Conservation (phyloP, 2,888 invertebrate species). For the Plagodis pulveraria region DNA sequence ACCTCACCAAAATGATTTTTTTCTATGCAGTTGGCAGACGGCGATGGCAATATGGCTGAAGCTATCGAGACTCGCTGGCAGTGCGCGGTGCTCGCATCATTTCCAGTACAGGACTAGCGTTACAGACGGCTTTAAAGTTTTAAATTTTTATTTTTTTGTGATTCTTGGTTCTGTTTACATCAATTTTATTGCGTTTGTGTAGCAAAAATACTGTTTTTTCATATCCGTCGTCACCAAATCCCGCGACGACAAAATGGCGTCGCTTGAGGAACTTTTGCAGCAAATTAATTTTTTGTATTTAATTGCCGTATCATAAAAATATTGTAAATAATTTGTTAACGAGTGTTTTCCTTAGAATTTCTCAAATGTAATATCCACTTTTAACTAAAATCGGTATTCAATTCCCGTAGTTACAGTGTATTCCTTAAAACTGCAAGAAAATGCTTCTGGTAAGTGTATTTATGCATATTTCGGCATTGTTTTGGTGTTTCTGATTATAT, state of each 20-base stretch:
- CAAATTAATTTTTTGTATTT: constrained; percentile 77
- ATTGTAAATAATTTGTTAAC: constrained; percentile 56
- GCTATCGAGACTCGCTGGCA: constrained; percentile 81
- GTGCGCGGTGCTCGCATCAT: constrained; percentile 79
- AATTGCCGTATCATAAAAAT: constrained; percentile 61
- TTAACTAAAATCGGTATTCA: constrained; percentile 56
- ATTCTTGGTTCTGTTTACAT: constrained; percentile 70
- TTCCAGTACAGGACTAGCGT: constrained; percentile 74
- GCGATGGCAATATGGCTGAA: constrained; percentile 80
- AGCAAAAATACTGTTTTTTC: constrained; percentile 70
- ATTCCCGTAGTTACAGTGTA: constrained; percentile 68
- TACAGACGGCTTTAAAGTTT: constrained; percentile 77
- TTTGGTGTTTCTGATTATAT: constrained; percentile 61
- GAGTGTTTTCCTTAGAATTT: constrained; percentile 62
- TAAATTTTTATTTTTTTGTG: constrained; percentile 78
- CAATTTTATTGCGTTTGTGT: constrained; percentile 65
- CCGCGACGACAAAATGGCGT: constrained; percentile 85
- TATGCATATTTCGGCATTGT: constrained; percentile 61
- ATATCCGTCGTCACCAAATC: constrained; percentile 83
- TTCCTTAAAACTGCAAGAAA: constrained; percentile 73
- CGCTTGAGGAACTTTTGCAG: constrained; percentile 82
- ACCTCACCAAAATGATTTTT: constrained; percentile 48
- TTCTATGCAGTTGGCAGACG: constrained; percentile 56
- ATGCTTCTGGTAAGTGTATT: constrained; percentile 82
- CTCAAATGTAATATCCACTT: constrained; percentile 60